These are phyloP conservation scores for Cirrhinus mrigala DNA, from an alignment of 2,797 vertebrate genomes.

Conservation along the genomic window DNA sequence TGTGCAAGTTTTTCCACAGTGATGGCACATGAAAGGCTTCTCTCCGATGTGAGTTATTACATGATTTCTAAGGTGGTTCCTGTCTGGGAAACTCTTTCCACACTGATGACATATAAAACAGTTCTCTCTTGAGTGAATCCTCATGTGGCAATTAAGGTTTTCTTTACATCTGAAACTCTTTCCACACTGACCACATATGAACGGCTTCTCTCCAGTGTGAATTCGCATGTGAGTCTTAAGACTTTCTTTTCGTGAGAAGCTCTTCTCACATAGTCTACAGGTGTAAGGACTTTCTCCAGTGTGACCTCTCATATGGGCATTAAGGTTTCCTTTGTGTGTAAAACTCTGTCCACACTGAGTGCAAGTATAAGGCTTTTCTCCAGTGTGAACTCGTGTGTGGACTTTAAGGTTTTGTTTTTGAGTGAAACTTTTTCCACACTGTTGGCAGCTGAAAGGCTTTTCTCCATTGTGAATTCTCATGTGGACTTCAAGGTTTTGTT, in stretches of 20 bases:
- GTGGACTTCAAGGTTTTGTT: conserved; percentile 23
- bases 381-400: conserved; percentile 14
- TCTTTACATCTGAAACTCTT: conserved; percentile 23
- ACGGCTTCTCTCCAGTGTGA: conserved; percentile 7
- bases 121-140: conserved; percentile 14
- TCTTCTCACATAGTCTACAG: background rate
- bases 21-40: background rate
- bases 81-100: conserved; percentile 7
- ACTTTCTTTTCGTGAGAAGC: conserved; percentile 10
- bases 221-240: conserved; percentile 7
- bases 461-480: conserved; percentile 25
- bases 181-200: conserved; percentile 11
- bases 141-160: conserved; percentile 29
- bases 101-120: background rate
- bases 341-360: conserved; percentile 18
- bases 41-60: background rate
- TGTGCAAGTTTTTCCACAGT: conserved; percentile 1
- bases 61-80: background rate
- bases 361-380: conserved; percentile 17
- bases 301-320: conserved; percentile 13
- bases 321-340: conserved; percentile 20
- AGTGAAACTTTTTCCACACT: conserved; percentile 14
- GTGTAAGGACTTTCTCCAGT: conserved; percentile 5
- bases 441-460: conserved; percentile 17
- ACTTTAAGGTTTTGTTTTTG: conserved; percentile 17